Evolutionary conservation across 1,140 invertebrate genomes (phyloP), one percentile per base, ranked within the genome.

Genomic region (Drosophila quadrilineata): DNA sequence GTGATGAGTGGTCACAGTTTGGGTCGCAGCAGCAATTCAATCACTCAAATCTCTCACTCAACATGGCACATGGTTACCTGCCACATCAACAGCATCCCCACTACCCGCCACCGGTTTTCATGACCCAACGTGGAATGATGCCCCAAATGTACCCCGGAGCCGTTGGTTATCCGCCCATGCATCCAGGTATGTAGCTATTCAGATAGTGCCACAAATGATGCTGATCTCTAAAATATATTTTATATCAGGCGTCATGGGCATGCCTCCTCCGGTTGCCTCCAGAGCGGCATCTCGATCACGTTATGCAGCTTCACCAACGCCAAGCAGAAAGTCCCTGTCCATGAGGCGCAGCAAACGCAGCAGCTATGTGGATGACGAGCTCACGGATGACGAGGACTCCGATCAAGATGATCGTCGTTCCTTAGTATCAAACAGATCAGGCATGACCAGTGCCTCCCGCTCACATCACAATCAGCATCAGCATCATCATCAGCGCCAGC

Each of bases 1-100:
- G 93, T 91, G 84, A 91, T 90, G 63, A 91, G 89, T 85, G 87
- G 87, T 71, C 77, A 1, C 87, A 88, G 56, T 85, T 88, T 10
- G 92, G 92, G 28, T 91, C 91, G 21, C 91, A 91, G 43, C 92
- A 92, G 64, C 91, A 90, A 77, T 92, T 93, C 74, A 93, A 90
- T 68, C 92, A 92, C 29, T 94, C 93, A 56, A 94, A 93, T 70
- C 91, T 94, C 64, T 94, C 93, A 48, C 89, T 94, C 12, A 94
- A 94, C 57, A 88, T 93, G 67, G 87, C 89, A 3, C 65, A 68
- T 70, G 87, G 66, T 0, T 89, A 87, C 62, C 88, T 89, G 85
- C 85, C 72, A 36, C 92, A 92, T 86, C 89, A 88, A 29, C 88
- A 85, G 6, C 62, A 79, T 56, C 89, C 88, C 3, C 90, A 92